Base-by-base conservation (phyloP, 2,797 vertebrate genomes). In the Cryptoprocta ferox region DNA sequence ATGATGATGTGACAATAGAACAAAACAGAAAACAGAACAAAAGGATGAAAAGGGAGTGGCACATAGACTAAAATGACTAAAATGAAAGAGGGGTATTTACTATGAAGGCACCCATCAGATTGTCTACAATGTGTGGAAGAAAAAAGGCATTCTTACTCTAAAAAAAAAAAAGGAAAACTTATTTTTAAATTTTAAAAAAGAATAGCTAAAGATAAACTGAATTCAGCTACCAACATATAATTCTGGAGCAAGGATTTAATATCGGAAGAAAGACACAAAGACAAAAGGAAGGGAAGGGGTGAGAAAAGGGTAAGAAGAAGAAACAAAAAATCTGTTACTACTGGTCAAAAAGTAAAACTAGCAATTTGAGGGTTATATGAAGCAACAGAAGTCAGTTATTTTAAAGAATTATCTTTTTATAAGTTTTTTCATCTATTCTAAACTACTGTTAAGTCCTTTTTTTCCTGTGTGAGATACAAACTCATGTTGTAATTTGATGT, bases 401-500 rank as follows among this genome's bases (percentile, higher is more conserved):
- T n/a, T 81, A 59, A 78, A 89, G 6, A 61, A 80, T 88, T 71
- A 76, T 35, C 42, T 90, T 45, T 53, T 42, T n/a, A 73, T 61
- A 89, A 14, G 65, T 2, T 81, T 89, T 56, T 30, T 65, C 5
- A n/a, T 42, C 26, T 66, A 80, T 85, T 94, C 50, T 26, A 82
- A 80, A 87, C 19, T 68, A 59, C 26, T 35, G 91, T 94, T 59
- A 86, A 53, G 18, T 39, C 1, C 12, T 32, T 42, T 66, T 14
- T 66, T 56, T 4, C 18, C 59, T 56, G 35, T 28, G 12, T 96
- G 70, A 84, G 4, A 42, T 39, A 91, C 12, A 82, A 86, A 68
- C 4, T 56, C 32, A 28, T 26, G 2, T 4, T 61, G 2, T 50
- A 96, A 95, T 96, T 95, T 96, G 91, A 96, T 92, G n/a, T 8